A percentile compares a stretch with the other conserved stretches of the same genome.
Conservation (phyloP, 1,140 invertebrate genomes). For the Globodera rostochiensis region DNA sequence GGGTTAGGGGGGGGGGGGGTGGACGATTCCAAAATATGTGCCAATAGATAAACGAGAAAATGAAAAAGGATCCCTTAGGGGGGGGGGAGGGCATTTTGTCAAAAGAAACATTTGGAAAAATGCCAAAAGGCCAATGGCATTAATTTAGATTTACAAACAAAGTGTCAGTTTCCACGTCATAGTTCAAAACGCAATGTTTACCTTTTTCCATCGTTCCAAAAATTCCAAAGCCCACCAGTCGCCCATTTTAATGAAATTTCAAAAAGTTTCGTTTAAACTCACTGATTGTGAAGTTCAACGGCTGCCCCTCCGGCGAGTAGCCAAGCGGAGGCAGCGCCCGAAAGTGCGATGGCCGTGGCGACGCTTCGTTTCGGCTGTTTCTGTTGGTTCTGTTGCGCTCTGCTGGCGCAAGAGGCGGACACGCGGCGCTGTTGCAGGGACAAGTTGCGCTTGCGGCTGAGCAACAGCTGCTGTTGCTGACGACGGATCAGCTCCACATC, state of each 20-base stretch:
- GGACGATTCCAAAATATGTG: no score
- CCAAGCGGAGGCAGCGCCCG: neutral
- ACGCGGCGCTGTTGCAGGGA: conserved; percentile 7
- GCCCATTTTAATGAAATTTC: neutral
- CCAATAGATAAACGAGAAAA: no score
- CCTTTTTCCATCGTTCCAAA: neutral
- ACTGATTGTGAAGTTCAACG: no score
- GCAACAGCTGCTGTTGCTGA: conserved; percentile 16
- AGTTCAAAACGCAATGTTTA: no score
- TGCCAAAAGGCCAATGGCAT: no score
- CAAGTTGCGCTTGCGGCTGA: conserved; percentile 6
- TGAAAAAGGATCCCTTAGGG: no score
- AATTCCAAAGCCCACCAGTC: neutral
- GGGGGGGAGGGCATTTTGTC: no score
- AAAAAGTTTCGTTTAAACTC: neutral
- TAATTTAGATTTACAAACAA: no score
- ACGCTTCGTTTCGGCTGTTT: neutral
- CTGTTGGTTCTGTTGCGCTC: neutral
- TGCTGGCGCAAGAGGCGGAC: neutral
- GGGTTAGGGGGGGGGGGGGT: no score
- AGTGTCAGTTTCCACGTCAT: no score
- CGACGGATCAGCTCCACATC: conserved; percentile 49
- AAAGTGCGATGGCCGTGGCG: conserved; percentile 1
- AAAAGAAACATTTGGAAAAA: no score
- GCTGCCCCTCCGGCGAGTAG: no score